Evolutionary conservation across 2,888 invertebrate genomes (phyloP).

Genomic region (Cenopis cana): DNA sequence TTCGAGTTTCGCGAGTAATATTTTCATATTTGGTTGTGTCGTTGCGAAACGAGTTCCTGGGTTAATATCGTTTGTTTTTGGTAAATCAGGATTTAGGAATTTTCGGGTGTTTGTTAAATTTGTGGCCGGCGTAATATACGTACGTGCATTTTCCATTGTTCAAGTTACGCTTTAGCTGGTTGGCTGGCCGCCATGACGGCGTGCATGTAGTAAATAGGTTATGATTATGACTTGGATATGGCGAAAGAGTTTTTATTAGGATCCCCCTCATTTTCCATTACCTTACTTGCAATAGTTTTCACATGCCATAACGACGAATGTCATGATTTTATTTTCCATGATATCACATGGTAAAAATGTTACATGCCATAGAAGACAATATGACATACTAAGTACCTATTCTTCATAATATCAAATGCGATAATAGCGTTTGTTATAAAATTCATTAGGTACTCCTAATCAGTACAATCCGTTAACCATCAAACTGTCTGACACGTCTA

Average conservation of each 20-base stretch:
- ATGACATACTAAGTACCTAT: too few species aligned
- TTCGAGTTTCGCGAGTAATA: conserved; percentile 30
- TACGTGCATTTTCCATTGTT: not conserved
- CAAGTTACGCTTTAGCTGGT: not conserved
- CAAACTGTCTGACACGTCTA: too few species aligned
- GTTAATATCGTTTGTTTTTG: conserved; percentile 27
- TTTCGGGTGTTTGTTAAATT: conserved; percentile 25
- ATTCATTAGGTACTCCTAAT: too few species aligned
- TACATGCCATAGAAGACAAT: too few species aligned
- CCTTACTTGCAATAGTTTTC: too few species aligned
- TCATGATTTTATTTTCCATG: too few species aligned
- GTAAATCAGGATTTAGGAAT: conserved; percentile 38
- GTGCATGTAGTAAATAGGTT: not conserved
- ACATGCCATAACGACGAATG: too few species aligned
- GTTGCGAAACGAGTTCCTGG: conserved; percentile 34
- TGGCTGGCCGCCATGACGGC: not conserved
- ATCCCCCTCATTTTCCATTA: too few species aligned
- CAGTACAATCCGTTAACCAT: too few species aligned
- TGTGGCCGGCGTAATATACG: not conserved
- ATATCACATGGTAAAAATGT: too few species aligned
- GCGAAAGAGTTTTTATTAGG: not conserved
- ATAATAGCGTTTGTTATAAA: too few species aligned
- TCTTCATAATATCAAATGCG: too few species aligned
- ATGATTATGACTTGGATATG: not conserved
- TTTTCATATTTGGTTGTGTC: conserved; percentile 42